Evolutionary conservation across 2,888 invertebrate genomes (phyloP), one percentile per base, ranked within the genome.

Genomic region (Atrina japonica): DNA sequence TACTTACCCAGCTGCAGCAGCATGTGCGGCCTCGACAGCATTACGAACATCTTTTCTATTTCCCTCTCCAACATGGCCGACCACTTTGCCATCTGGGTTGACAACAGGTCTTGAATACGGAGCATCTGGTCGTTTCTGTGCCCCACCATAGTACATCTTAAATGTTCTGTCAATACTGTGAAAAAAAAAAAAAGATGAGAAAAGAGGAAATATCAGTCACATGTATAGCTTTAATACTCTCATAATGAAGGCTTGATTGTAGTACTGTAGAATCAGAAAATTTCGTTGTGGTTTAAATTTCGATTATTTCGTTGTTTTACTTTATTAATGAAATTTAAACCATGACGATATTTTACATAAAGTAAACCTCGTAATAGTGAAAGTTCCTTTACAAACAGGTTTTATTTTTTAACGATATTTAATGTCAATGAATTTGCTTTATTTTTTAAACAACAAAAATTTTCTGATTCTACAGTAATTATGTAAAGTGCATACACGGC

Each of bases 21-120:
- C 91, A 71, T 90, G 91, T 3, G 93, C 92, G n/a, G 89, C 89
- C 73, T 91, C 91, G 2, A 93, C 91, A 40, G 92, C 91, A 84
- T 91, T 92, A 58, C 91, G 85, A 16, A 92, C 85, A 81, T 91
- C 91, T 80, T 91, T 91, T 66, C 91, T 77, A 78, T 87, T 89
- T 3, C 89, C 88, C 66, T 90, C 89, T 0, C 88, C 87, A 18
- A 91, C 89, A 72, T 89, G 88, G 27, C 87, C 90, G 30, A 90
- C 69, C 6, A 88, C 87, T 50, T 85, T 76, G 16, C 88, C 88
- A 7, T 81, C 78, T 2, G 84, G 75, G 64, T 81, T 84, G 27
- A 77, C 71, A 7, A 91, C 84, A 11, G 90, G 81, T 27, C 88
- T 77, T n/a, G 86, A 82, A 58, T 90, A 89, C 30, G 87, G 90